Evolutionary conservation across 1,140 invertebrate species (phyloP), one percentile per base, ranked within the genome.

Genomic region (Caerostris extrusa): DNA sequence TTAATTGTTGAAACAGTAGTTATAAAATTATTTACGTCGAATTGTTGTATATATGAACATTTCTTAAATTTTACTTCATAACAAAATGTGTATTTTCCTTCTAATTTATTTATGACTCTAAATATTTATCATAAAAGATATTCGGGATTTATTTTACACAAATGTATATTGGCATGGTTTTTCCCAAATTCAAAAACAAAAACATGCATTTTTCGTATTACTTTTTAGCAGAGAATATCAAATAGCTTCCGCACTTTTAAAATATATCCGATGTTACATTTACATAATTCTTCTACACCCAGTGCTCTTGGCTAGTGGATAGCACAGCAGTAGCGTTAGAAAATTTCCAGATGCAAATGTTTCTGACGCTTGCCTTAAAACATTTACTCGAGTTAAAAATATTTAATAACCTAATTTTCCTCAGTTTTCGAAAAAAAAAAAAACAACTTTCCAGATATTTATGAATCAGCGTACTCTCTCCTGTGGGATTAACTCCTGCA

Each of bases 351-450:
- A 85, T 85, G 53, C 82, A 58, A 85, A 56, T 58, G 82, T 85
- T 85, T 85, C 7, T 57, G 82, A 85, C 10, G 56, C 17, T 7
- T 7, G 61, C 10, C 57, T 12, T 10, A 56, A 83, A 83, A 83
- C 53, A 56, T 83, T 83, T 56, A 19, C 12, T 56, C 14, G 14
- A 56, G 82, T 57, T 85, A 56, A 85, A 85, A 85, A 8, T n/a
- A 3, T 57, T 57, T 85, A 85, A 58, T 85, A 85, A 85, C 17
- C 82, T 85, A 85, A 56, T 85, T 85, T 85, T 85, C 56, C 17
- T 5, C 17, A 56, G 82, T 55, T 57, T 57, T 58, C 82, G n/a
- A 3, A 10, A 55, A 83, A 85, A 56, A 85, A 14, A 56, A n/a
- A n/a, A n/a, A n/a, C n/a, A n/a, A n/a, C 2, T 17, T 14, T n/a